Conservation (phyloP, 1,140 invertebrate genomes). For the Drosophila tropicalis region DNA sequence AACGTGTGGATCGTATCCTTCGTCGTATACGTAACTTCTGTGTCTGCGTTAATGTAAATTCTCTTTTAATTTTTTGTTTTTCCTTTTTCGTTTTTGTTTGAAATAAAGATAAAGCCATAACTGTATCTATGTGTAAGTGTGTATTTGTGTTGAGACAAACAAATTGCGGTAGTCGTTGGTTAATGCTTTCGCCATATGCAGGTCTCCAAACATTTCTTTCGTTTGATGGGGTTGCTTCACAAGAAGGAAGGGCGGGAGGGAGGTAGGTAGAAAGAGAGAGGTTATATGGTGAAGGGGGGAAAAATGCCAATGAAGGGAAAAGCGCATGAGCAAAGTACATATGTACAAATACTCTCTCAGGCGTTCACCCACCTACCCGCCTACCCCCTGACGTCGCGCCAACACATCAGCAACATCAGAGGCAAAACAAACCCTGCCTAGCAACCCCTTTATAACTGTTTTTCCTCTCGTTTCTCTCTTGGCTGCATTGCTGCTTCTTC, state of each 20-base stretch:
- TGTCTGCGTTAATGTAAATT: background rate
- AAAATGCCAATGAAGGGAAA: constrained; percentile 76
- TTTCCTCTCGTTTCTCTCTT: background rate
- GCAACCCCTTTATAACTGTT: constrained; percentile 42
- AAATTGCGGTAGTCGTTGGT: constrained; percentile 59
- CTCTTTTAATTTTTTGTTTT: no score
- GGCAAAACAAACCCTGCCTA: constrained; percentile 10
- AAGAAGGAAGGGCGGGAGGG: constrained; percentile 8
- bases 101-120: background rate
- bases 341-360: background rate
- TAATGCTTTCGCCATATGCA: background rate
- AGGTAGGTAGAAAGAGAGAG: background rate
- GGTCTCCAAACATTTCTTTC: background rate
- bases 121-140: constrained; percentile 8
- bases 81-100: no score
- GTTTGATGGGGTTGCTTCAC: constrained; percentile 23
- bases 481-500: constrained; percentile 7
- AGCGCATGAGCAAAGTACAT: constrained; percentile 57
- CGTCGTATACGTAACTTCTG: background rate
- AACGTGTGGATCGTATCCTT: background rate
- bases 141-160: constrained; percentile 14
- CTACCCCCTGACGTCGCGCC: background rate
- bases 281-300: constrained; percentile 12
- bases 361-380: background rate
- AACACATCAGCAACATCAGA: background rate